Evolutionary conservation across 2,888 invertebrate species (phyloP), one percentile per base, ranked within the genome.

Genomic region (Thecocarcelia acutangulata): DNA sequence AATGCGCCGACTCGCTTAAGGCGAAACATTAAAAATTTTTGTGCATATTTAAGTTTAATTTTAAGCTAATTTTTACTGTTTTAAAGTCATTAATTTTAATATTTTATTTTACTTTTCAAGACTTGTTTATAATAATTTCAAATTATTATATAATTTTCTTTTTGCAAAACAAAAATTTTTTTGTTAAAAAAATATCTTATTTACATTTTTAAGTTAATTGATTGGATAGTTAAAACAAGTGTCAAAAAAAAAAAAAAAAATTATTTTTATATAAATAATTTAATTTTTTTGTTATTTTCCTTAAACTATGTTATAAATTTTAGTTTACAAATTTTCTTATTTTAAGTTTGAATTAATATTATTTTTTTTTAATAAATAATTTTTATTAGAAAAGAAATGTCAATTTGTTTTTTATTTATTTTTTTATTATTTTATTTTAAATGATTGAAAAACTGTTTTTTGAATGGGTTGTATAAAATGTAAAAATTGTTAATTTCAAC

Each of bases 241-340:
- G 73, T 74, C 66, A 73, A 73, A 76, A 68, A 73, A 61, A 3
- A 46, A 59, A 33, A 3, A 9, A 24, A 19, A 40, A 19, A 19
- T 40, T 59, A 42, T 59, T 42, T 13, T 6, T 17, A 17, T 6
- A 37, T 21, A 19, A 37, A 50, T 21, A 3, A 21, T 33, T 66
- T n/a, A n/a, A n/a, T 24, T 54, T 74, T 58, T 77, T 75, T 81
- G 85, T 85, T 82, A 58, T 54, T 73, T 83, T 84, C 80, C 82
- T 83, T 85, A 85, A 86, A 78, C 87, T 86, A 85, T 87, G 78
- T 86, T 85, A 80, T 72, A 83, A 80, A 79, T 83, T 80, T 84
- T 75, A 73, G 73, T 66, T 74, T 75, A 80, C 59, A 78, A 33
- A 76, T 76, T 63, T 83, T 84, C 75, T 68, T 13, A 59, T 24